These are phyloP conservation scores for Pterostichus niger DNA, from an alignment of 2,888 invertebrate species.

Conservation along the genomic window DNA sequence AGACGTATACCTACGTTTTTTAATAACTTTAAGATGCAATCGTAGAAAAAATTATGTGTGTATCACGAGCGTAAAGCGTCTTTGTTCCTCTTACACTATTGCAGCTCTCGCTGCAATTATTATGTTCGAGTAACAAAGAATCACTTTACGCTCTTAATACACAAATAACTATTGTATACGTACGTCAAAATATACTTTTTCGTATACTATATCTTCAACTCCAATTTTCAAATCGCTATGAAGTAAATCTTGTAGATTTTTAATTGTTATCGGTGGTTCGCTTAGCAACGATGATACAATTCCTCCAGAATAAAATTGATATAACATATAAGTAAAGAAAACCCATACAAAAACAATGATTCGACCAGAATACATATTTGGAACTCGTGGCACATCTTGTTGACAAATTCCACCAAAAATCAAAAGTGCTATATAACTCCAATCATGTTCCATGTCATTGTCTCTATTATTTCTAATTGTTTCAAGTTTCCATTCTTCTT, in stretches of 20 bases:
- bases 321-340: conserved; percentile 81
- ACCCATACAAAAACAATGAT: conserved; percentile 59
- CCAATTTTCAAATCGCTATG: conserved; percentile 81
- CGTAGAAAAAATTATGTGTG: too few species aligned
- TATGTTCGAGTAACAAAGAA: too few species aligned
- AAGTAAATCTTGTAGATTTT: conserved; percentile 80
- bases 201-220: conserved; percentile 83
- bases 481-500: conserved; percentile 46
- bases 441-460: conserved; percentile 74
- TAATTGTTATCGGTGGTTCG: conserved; percentile 82
- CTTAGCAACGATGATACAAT: conserved; percentile 83
- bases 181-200: conserved; percentile 81
- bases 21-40: too few species aligned
- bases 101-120: too few species aligned
- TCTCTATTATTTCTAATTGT: conserved; percentile 27
- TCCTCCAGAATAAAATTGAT: conserved; percentile 86
- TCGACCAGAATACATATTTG: conserved; percentile 63
- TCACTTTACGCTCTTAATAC: too few species aligned
- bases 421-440: conserved; percentile 78
- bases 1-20: too few species aligned
- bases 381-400: conserved; percentile 69
- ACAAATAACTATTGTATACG: neutral
- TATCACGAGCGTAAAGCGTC: too few species aligned
- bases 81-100: too few species aligned
- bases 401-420: conserved; percentile 74